phyloP scores from a whole-genome alignment of 2,113 vertebrate species.

The Ictalurus punctatus region DNA sequence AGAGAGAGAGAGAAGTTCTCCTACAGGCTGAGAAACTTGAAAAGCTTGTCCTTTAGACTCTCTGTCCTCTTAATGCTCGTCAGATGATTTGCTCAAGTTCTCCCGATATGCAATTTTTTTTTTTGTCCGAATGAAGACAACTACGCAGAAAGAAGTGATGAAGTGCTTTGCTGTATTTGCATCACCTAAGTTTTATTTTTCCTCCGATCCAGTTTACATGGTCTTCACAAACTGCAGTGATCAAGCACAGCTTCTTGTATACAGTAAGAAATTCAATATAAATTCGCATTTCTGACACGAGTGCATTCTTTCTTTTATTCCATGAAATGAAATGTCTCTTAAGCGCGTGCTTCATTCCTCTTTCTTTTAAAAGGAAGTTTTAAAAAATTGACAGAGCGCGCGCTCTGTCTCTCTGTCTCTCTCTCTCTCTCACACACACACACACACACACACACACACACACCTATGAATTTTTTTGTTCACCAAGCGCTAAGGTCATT shows the following conservation, averaged over 20 bases:
- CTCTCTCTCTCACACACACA: neutral
- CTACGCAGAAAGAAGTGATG: neutral
- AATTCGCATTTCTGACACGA: neutral
- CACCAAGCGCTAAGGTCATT: too few relatives aligned
- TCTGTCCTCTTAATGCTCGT: neutral
- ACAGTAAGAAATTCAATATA: neutral
- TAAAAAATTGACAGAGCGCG: neutral
- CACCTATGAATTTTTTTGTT: neutral
- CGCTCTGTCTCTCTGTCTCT: too few relatives aligned
- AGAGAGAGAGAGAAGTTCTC: neutral
- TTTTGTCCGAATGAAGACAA: neutral
- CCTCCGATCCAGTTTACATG: neutral
- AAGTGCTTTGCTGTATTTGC: neutral
- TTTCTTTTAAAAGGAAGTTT: neutral
- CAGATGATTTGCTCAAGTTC: conserved; percentile 15
- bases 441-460: neutral
- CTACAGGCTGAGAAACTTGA: conserved; percentile 5
- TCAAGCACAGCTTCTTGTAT: neutral
- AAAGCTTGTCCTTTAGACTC: conserved; percentile 26
- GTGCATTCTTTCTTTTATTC: neutral
- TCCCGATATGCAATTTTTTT: neutral
- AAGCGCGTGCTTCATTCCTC: too few relatives aligned
- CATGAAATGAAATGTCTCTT: neutral
- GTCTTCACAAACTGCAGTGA: neutral
- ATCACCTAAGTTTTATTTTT: neutral